Evolutionary conservation across 2,797 vertebrate genomes (phyloP).

Genomic region (Mus minutoides): DNA sequence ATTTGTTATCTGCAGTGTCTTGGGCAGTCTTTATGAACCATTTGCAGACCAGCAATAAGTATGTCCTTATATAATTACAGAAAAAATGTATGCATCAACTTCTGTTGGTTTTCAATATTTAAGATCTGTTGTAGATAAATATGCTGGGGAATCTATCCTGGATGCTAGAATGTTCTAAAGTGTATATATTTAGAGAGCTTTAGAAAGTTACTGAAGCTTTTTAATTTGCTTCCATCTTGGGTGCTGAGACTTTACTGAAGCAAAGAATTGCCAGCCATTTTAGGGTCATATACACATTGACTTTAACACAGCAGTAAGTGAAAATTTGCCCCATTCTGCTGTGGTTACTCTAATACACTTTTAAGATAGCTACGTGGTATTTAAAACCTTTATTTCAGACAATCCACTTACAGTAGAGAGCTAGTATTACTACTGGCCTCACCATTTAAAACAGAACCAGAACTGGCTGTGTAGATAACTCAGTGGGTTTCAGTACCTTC

Average conservation of each 20-base stretch:
- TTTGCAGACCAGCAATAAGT: conserved; percentile 60
- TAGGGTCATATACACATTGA: conserved; percentile 19
- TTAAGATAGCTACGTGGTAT: conserved; percentile 27
- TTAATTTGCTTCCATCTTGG: conserved; percentile 30
- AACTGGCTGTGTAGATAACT: neutral
- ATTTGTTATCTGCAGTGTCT: conserved; percentile 34
- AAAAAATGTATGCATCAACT: conserved; percentile 73
- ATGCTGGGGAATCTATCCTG: conserved; percentile 69
- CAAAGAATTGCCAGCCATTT: conserved; percentile 22
- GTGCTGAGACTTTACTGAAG: conserved; percentile 61
- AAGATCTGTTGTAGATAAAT: conserved; percentile 75
- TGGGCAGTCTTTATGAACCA: conserved; percentile 54
- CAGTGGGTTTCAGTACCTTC: neutral
- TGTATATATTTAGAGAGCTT: conserved; percentile 47
- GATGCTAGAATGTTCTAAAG: conserved; percentile 54
- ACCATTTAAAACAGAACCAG: conserved; percentile 19
- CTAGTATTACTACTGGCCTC: neutral
- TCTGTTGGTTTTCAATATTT: conserved; percentile 76
- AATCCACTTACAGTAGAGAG: neutral
- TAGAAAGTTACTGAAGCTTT: conserved; percentile 53
- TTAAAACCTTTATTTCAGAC: neutral
- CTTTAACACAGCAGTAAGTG: conserved; percentile 49
- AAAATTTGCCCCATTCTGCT: conserved; percentile 6
- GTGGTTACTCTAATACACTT: neutral
- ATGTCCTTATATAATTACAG: conserved; percentile 71